Percentiles rank a stretch among this genome's conserved stretches.
These are phyloP conservation scores for Manis javanica DNA, from an alignment of 2,797 vertebrate genomes.

Conservation along the genomic window DNA sequence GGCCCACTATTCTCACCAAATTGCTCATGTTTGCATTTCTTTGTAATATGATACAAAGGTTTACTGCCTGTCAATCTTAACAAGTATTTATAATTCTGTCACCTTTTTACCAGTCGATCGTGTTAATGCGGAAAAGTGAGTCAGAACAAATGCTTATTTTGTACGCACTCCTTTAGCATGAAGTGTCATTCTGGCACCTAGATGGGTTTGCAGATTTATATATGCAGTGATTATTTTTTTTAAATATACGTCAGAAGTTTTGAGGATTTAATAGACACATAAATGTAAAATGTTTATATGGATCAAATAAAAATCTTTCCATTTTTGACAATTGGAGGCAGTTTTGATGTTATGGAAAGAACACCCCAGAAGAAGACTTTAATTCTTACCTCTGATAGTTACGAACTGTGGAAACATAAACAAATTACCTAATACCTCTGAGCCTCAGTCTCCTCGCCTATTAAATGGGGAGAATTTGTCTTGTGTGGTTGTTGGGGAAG, in stretches of 20 bases:
- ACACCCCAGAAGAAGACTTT: background rate
- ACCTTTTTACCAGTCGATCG: background rate
- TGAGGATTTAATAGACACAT: background rate
- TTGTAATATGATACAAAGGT: background rate
- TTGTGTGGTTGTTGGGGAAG: background rate
- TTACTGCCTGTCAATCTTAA: background rate
- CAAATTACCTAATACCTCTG: background rate
- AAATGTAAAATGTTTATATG: background rate
- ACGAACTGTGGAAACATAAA: background rate
- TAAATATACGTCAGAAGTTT: background rate
- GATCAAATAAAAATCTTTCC: background rate
- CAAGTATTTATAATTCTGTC: background rate
- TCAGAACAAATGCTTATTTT: constrained; percentile 24
- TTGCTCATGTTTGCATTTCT: background rate
- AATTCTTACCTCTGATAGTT: background rate
- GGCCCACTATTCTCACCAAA: background rate
- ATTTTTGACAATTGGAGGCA: background rate
- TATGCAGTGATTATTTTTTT: background rate
- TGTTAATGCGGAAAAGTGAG: constrained; percentile 19
- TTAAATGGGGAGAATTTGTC: background rate
- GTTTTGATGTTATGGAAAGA: background rate
- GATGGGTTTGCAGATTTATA: background rate
- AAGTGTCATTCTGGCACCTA: background rate
- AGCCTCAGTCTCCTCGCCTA: background rate
- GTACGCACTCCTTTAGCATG: background rate